phyloP scores from a whole-genome alignment of 2,797 vertebrate species.

The Micromesistius poutassou region DNA sequence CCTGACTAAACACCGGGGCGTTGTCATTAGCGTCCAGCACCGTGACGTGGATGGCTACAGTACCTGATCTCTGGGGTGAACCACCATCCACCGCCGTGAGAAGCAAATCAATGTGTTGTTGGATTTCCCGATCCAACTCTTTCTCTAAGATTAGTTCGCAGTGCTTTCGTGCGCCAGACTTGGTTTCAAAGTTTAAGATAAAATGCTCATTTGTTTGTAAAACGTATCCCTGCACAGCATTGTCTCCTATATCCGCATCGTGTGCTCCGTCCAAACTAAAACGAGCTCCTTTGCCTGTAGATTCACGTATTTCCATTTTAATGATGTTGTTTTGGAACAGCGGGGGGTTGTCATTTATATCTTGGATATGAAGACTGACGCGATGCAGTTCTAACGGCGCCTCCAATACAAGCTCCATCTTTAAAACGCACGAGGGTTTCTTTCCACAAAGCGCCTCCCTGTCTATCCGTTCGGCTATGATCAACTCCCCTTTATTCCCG shows the following conservation, averaged over 20 bases:
- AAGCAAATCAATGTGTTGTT: slow-evolving; percentile 33
- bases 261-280: slow-evolving; percentile 38
- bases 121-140: slow-evolving; percentile 56
- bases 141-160: slow-evolving; percentile 52
- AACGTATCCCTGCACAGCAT: slow-evolving; percentile 31
- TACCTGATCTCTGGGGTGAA: slow-evolving; percentile 45
- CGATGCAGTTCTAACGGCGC: slow-evolving; percentile 51
- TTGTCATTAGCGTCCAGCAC: neutral
- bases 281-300: slow-evolving; percentile 21
- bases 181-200: slow-evolving; percentile 15
- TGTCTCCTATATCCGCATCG: slow-evolving; percentile 40
- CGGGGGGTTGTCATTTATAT: slow-evolving; percentile 74
- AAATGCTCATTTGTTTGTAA: slow-evolving; percentile 36
- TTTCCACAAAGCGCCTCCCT: slow-evolving; percentile 48
- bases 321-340: slow-evolving; percentile 52
- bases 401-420: slow-evolving; percentile 65
- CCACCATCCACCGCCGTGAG: slow-evolving; percentile 67
- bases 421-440: slow-evolving; percentile 49
- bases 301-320: slow-evolving; percentile 54
- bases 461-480: slow-evolving; percentile 37
- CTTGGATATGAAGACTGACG: slow-evolving; percentile 59
- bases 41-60: neutral
- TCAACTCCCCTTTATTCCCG: slow-evolving; percentile 29
- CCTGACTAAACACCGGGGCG: neutral
- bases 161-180: slow-evolving; percentile 22